These are phyloP conservation scores for Acipenser ruthenus DNA, from an alignment of 2,797 vertebrate species.

Conservation along the genomic window DNA sequence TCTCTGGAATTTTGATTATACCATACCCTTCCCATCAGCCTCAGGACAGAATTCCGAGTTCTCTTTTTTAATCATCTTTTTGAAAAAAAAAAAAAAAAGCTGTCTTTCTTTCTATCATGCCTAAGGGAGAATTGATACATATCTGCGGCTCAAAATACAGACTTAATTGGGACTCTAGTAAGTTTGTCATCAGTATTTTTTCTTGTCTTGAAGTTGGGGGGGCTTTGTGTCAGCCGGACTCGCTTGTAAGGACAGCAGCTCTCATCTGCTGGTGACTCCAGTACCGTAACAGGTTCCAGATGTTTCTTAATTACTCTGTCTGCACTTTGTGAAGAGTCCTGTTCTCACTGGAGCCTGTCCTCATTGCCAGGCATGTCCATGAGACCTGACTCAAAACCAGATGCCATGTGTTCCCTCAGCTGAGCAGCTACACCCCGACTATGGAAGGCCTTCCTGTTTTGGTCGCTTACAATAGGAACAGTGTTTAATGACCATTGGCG, in stretches of 20 bases:
- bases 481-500: slow-evolving; percentile 48
- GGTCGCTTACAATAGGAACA: slow-evolving; percentile 45
- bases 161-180: slow-evolving; percentile 48
- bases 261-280: slow-evolving; percentile 62
- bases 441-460: slow-evolving; percentile 37
- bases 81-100: too few species aligned
- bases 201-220: slow-evolving; percentile 32
- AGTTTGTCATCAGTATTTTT: slow-evolving; percentile 27
- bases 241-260: slow-evolving; percentile 66
- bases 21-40: slow-evolving; percentile 18
- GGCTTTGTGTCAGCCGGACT: slow-evolving; percentile 13
- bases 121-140: slow-evolving; percentile 46
- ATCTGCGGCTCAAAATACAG: slow-evolving; percentile 51
- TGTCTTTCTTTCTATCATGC: slow-evolving; percentile 34
- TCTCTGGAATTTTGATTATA: slow-evolving; percentile 14
- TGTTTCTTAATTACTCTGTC: slow-evolving; percentile 73
- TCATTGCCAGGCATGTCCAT: slow-evolving; percentile 17
- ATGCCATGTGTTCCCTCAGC: slow-evolving; percentile 20
- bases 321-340: slow-evolving; percentile 38
- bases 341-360: slow-evolving; percentile 41
- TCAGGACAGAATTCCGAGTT: slow-evolving; percentile 12
- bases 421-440: slow-evolving; percentile 15
- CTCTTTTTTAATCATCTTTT: too few species aligned
- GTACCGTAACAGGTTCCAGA: slow-evolving; percentile 86
- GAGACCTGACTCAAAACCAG: slow-evolving; percentile 36